Percentiles rank a stretch among this genome's conserved stretches.
phyloP scores from a whole-genome alignment of 2,888 invertebrate species.

The Pandemis corylana region DNA sequence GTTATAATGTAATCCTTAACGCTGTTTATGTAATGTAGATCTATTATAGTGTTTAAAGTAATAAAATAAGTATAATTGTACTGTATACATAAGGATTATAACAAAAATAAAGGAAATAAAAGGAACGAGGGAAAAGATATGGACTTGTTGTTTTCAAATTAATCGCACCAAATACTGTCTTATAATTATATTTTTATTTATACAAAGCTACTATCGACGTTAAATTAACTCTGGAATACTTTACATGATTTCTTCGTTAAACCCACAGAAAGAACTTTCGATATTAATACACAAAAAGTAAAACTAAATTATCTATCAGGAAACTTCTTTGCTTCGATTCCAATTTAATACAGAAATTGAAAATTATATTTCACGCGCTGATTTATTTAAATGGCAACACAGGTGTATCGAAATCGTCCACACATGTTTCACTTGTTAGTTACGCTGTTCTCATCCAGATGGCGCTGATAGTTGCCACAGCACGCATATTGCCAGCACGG shows the following conservation, averaged over 20 bases:
- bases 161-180: not conserved
- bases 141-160: not conserved
- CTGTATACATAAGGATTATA: no score
- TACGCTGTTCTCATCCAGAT: not conserved
- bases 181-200: not conserved
- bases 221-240: constrained; percentile 5
- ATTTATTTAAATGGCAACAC: not conserved
- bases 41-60: no score
- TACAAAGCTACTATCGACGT: not conserved
- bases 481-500: no score
- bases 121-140: not conserved
- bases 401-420: no score
- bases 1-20: no score
- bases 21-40: no score
- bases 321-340: not conserved
- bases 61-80: no score
- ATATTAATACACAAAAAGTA: not conserved
- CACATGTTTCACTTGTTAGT: not conserved
- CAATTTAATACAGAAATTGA: no score
- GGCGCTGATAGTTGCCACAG: not conserved
- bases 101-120: no score
- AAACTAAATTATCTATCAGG: not conserved
- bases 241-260: not conserved
- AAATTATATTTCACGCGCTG: no score
- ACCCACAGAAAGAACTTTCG: not conserved